Percentiles rank a stretch among this genome's conserved stretches.
phyloP scores from a whole-genome alignment of 2,113 vertebrate species.

The Strix aluco region DNA sequence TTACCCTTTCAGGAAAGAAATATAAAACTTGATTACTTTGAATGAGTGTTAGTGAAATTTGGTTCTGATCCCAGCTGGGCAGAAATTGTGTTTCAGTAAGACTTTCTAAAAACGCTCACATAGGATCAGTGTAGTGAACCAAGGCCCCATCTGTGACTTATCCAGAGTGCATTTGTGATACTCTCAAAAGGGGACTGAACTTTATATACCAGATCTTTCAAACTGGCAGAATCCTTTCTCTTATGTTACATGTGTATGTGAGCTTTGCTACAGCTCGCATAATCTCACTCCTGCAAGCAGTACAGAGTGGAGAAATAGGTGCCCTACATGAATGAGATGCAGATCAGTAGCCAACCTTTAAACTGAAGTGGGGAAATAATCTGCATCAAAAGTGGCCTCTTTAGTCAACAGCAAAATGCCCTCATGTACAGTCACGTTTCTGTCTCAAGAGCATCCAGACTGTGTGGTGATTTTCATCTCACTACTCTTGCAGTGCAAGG shows the following conservation, averaged over 20 bases:
- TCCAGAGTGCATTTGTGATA: fast-evolving
- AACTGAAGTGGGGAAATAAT: fast-evolving
- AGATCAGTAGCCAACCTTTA: neutral
- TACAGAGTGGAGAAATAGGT: fast-evolving
- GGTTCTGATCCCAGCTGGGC: slow-evolving; percentile 37
- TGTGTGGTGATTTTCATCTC: fast-evolving
- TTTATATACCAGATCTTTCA: neutral
- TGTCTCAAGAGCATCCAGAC: neutral
- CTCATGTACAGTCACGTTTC: fast-evolving
- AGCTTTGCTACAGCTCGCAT: neutral
- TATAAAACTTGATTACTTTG: slow-evolving; percentile 57
- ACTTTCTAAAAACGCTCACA: neutral
- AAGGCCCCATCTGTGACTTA: neutral
- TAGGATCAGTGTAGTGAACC: fast-evolving
- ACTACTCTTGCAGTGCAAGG: neutral
- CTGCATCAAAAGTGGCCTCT: neutral
- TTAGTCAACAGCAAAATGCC: neutral
- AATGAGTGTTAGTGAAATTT: slow-evolving; percentile 10
- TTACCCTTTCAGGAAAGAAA: slow-evolving; percentile 55
- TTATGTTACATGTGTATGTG: fast-evolving
- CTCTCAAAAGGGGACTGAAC: neutral
- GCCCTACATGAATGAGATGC: fast-evolving
- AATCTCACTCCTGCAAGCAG: fast-evolving
- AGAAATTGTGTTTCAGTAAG: neutral
- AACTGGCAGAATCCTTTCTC: neutral